Evolutionary conservation across 2,888 invertebrate genomes (phyloP), one percentile per base, ranked within the genome.

Genomic region (Pyrgus malvae): DNA sequence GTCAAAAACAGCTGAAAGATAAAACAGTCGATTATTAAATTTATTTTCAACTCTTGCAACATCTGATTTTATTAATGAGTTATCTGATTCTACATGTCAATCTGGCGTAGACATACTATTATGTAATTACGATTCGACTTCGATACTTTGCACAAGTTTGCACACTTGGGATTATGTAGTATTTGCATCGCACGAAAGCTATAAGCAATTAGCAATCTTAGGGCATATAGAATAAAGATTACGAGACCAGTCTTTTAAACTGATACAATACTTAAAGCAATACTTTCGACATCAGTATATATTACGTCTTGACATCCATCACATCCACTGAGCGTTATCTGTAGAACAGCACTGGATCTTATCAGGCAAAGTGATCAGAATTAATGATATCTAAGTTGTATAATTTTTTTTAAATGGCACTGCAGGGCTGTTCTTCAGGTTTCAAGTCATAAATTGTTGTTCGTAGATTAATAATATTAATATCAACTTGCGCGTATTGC

Each of bases 341-440:
- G 7, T 38, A 16, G 38, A 37, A 12, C 29, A 41, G 50, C 37
- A 48, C 21, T 25, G 40, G 48, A 12, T 33, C 40, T 53, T 56
- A 58, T 58, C 58, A 45, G 19, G 3, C 23, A 7, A 40, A 48
- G 38, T 38, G 44, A 57, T 57, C 54, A 29, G 40, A 53, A 41
- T 49, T 51, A 35, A 48, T 37, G 48, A 55, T 55, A 58, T 45
- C 45, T 41, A 49, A n/a, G 53, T 35, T 51, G 44, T 45, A 37
- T 37, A 45, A 37, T 38, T 38, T 46, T 42, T 55, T 48, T 31
- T 37, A 49, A 54, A 50, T 41, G 41, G 49, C 16, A 48, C 17
- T 33, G n/a, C 11, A 6, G n/a, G 25, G n/a, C n/a, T n/a, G n/a
- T n/a, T n/a, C n/a, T n/a, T n/a, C n/a, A n/a, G n/a, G n/a, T n/a